These are phyloP conservation scores for Otus sunia DNA, from an alignment of 2,113 vertebrate species.

Conservation along the genomic window DNA sequence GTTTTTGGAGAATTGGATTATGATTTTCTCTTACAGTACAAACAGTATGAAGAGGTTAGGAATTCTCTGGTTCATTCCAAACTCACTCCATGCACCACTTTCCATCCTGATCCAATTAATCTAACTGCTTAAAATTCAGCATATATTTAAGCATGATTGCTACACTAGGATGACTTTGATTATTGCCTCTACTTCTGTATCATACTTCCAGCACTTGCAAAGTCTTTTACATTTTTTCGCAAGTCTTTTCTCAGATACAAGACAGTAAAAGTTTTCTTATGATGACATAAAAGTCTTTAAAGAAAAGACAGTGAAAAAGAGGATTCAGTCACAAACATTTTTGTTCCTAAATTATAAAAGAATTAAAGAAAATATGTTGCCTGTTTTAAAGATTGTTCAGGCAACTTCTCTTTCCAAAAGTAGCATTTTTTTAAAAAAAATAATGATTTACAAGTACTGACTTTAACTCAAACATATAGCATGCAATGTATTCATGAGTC, in stretches of 20 bases:
- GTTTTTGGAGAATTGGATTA: neutral
- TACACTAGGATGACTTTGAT: neutral
- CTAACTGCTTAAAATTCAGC: neutral
- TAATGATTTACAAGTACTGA: neutral
- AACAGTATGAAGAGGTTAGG: neutral
- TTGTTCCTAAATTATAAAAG: neutral
- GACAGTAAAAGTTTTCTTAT: neutral
- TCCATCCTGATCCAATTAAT: neutral
- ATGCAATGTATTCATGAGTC: neutral
- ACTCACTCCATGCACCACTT: neutral
- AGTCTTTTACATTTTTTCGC: neutral
- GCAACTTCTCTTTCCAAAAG: neutral
- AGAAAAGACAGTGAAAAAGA: neutral
- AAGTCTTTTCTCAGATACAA: neutral
- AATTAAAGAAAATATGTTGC: neutral
- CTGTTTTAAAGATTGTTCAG: neutral
- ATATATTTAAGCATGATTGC: neutral
- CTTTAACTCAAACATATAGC: neutral
- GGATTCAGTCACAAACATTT: neutral
- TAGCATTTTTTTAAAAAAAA: neutral
- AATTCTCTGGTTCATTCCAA: neutral
- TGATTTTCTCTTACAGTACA: neutral
- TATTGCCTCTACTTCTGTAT: neutral
- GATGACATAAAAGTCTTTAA: neutral
- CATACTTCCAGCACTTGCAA: neutral